These are phyloP conservation scores for Alces alces DNA, from an alignment of 2,113 vertebrate species.

Conservation along the genomic window DNA sequence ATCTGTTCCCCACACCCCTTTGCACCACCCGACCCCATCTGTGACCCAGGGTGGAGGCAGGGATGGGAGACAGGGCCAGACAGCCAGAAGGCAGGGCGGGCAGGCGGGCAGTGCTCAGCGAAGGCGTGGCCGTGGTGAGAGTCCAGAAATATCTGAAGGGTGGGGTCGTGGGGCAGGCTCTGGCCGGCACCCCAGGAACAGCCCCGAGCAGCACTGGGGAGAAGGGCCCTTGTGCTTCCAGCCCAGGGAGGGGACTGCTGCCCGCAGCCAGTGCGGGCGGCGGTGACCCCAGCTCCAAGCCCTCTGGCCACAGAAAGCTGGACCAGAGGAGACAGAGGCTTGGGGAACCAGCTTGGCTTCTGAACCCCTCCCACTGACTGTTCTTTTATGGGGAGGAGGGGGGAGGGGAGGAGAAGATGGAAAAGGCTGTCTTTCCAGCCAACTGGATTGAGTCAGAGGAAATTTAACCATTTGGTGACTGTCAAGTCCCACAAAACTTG, in stretches of 20 bases:
- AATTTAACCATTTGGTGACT: slow-evolving; percentile 65
- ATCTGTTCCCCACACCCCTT: background rate
- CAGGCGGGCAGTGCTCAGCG: background rate
- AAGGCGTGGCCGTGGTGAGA: background rate
- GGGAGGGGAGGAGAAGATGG: background rate
- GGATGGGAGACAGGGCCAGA: background rate
- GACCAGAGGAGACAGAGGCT: background rate
- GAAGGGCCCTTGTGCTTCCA: background rate
- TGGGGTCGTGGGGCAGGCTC: slow-evolving; percentile 12
- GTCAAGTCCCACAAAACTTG: slow-evolving; percentile 47
- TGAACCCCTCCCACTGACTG: background rate
- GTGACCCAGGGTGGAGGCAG: background rate
- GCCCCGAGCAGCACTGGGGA: background rate
- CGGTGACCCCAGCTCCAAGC: background rate
- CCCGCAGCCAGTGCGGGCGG: background rate
- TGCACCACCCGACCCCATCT: background rate
- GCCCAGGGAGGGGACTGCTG: background rate
- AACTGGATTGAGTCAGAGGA: slow-evolving; percentile 68
- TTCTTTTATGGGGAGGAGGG: background rate
- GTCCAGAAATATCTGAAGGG: slow-evolving; percentile 59
- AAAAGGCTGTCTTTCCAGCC: slow-evolving; percentile 41
- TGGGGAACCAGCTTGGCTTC: background rate
- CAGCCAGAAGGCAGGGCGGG: background rate
- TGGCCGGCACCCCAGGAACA: slow-evolving; percentile 7
- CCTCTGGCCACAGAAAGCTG: background rate